Evolutionary conservation across 2,113 vertebrate species (phyloP), one percentile per base, ranked within the genome.

Genomic region (Lepus europaeus): DNA sequence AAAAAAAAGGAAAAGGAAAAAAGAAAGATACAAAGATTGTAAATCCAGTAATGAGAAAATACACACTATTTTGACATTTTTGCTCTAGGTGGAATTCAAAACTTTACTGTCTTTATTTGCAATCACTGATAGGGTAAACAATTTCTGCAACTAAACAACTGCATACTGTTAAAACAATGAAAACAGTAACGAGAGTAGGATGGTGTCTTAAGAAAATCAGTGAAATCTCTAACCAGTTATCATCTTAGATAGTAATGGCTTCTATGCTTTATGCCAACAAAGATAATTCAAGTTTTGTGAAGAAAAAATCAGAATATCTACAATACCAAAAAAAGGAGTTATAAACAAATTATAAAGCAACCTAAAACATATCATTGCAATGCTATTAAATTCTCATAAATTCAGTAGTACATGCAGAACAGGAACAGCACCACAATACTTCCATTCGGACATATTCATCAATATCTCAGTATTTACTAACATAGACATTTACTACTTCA

Each of bases 41-140:
- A 98, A 95, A 95, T 96, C 78, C 94, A 97, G 92, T 97, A 98
- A 98, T 97, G 92, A 97, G 96, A 97, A 98, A 96, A 95, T 89
- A 97, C 14, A 96, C 13, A 63, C 84, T 90, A 96, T 23, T 94
- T 89, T 87, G 76, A 97, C 87, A 97, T 92, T 97, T 45, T 97
- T 79, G 88, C 66, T 20, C 23, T 86, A 97, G 93, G 81, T 96
- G 72, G 79, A 96, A 97, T 97, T 87, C 31, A 31, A 91, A 95
- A 93, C 33, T 36, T 20, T 27, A 69, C 39, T 96, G 89, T 56
- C 78, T 97, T 97, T 94, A 95, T 96, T 97, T 97, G 89, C 49
- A 82, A 69, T 78, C 90, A 95, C 23, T 90, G 66, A 96, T 89
- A 97, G 0, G 73, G 85, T 93, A 92, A 97, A 97, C 95, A 81